These are phyloP conservation scores for Clarias macrocephalus DNA, from an alignment of 2,113 vertebrate genomes.

Conservation along the genomic window DNA sequence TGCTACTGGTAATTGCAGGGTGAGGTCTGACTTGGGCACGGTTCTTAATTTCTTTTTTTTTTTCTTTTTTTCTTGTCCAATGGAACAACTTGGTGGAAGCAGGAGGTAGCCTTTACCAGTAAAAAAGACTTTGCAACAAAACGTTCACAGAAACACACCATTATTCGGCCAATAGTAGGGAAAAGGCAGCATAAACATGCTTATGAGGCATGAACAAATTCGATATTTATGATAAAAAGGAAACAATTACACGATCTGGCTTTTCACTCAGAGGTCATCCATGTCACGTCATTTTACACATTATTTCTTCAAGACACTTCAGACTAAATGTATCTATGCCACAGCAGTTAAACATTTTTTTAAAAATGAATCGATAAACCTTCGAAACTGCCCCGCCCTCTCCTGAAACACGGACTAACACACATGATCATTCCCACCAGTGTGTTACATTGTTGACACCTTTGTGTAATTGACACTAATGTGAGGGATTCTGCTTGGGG, in stretches of 20 bases:
- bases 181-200: background rate
- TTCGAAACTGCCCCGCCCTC: conserved; percentile 17
- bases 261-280: background rate
- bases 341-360: background rate
- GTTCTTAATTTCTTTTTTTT: conserved; percentile 1
- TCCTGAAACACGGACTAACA: conserved; percentile 46
- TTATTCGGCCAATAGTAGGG: background rate
- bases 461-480: conserved; percentile 43
- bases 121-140: background rate
- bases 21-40: conserved; percentile 62
- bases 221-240: background rate
- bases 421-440: conserved; percentile 46
- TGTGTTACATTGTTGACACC: conserved; percentile 58
- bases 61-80: conserved; percentile 18
- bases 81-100: conserved; percentile 41
- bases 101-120: conserved; percentile 17
- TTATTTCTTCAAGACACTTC: background rate
- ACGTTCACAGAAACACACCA: conserved; percentile 2
- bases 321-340: background rate
- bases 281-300: background rate
- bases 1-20: conserved; percentile 66
- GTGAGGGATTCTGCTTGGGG: conserved; percentile 30
- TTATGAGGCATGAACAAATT: background rate
- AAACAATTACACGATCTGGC: background rate
- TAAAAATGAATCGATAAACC: background rate